Evolutionary conservation across 2,888 invertebrate genomes (phyloP).

Genomic region (Heliconius ethilla): DNA sequence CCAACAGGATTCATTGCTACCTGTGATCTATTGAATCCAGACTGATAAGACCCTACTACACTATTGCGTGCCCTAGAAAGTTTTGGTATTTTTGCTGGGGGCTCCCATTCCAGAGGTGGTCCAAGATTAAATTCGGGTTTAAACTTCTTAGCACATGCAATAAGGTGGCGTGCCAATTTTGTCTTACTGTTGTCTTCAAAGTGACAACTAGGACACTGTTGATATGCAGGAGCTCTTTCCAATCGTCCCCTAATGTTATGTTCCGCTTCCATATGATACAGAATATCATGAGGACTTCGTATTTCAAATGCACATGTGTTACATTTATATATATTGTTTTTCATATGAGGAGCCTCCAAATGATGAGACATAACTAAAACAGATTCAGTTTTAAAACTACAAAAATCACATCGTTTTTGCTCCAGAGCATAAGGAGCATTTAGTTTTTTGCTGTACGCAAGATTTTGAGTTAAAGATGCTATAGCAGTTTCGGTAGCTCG

Average conservation of each 20-base stretch:
- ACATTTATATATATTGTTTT: conserved; percentile 92
- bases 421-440: conserved; percentile 91
- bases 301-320: conserved; percentile 93
- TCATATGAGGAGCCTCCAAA: conserved; percentile 95
- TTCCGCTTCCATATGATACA: conserved; percentile 96
- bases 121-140: conserved; percentile 93
- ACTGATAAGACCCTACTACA: conserved; percentile 73
- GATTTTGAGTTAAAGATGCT: conserved; percentile 91
- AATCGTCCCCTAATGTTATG: conserved; percentile 94
- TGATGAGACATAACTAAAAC: conserved; percentile 93
- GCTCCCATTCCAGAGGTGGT: conserved; percentile 95
- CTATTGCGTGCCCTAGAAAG: conserved; percentile 73
- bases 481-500: conserved; percentile 91
- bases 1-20: conserved; percentile 72
- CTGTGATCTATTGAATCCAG: conserved; percentile 77
- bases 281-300: conserved; percentile 93
- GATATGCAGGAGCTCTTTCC: conserved; percentile 93
- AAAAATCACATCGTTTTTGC: conserved; percentile 93
- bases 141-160: conserved; percentile 95
- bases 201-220: conserved; percentile 96
- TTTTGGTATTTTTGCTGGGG: conserved; percentile 95
- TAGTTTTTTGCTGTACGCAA: conserved; percentile 93
- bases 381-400: conserved; percentile 96
- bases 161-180: conserved; percentile 93
- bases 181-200: conserved; percentile 97